These are phyloP conservation scores for Cryptus viduatorius DNA, from an alignment of 2,888 invertebrate genomes.

Conservation along the genomic window DNA sequence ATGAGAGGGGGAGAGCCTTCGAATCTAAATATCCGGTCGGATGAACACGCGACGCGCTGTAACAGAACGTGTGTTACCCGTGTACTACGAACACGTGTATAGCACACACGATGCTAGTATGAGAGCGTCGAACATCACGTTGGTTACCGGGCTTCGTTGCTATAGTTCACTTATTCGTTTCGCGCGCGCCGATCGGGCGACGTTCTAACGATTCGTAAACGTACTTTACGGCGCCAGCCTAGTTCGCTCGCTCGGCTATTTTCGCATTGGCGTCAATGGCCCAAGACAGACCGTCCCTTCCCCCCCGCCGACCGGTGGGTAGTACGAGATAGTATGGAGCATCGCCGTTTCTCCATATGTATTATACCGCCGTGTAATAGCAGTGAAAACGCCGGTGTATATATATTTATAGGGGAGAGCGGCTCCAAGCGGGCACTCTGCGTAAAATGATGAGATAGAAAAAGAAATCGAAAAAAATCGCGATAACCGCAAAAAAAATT, in stretches of 20 bases:
- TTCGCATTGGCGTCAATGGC: conserved; percentile 76
- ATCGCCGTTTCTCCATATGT: conserved; percentile 21
- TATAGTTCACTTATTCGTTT: conserved; percentile 40
- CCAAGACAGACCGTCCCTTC: conserved; percentile 68
- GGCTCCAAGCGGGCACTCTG: too few relatives aligned
- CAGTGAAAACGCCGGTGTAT: too few relatives aligned
- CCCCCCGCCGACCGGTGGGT: conserved; percentile 20
- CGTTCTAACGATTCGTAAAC: conserved; percentile 76
- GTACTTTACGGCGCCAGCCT: conserved; percentile 76
- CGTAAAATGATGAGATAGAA: too few relatives aligned
- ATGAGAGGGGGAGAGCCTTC: conserved; percentile 45
- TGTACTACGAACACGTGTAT: conserved; percentile 28
- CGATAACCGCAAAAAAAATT: too few relatives aligned
- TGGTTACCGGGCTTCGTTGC: conserved; percentile 38
- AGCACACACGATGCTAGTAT: conserved; percentile 3
- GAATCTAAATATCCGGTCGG: conserved; percentile 67
- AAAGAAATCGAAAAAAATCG: too few relatives aligned
- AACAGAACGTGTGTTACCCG: conserved; percentile 36
- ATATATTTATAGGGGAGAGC: too few relatives aligned
- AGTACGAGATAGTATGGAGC: conserved; percentile 8
- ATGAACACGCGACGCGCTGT: conserved; percentile 51
- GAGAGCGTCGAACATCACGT: conserved; percentile 38
- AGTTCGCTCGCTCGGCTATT: conserved; percentile 74
- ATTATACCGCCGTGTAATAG: conserved; percentile 12
- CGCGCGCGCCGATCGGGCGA: conserved; percentile 70